phyloP scores from a whole-genome alignment of 2,888 invertebrate species.

The Pterostichus niger region DNA sequence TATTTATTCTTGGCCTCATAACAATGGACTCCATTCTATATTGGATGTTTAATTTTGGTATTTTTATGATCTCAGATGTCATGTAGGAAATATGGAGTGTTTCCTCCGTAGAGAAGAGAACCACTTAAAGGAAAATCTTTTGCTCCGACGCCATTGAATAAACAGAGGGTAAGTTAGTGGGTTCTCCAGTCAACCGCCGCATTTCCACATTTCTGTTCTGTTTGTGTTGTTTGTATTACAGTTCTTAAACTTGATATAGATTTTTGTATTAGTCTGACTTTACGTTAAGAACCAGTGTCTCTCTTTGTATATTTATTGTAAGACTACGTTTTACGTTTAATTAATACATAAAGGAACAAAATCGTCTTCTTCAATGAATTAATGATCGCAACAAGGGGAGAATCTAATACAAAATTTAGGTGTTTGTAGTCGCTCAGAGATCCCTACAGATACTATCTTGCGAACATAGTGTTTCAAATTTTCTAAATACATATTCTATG shows the following conservation, averaged over 20 bases:
- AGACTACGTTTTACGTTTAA: constrained; percentile 2
- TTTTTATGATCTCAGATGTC: constrained; percentile 34
- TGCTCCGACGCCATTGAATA: constrained; percentile 25
- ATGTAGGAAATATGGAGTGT: constrained; percentile 25
- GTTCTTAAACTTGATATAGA: constrained; percentile 22
- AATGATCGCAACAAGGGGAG: constrained; percentile 21
- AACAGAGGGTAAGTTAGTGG: constrained; percentile 41
- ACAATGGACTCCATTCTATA: not conserved
- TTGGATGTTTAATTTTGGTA: constrained; percentile 9
- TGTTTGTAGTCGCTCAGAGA: not conserved
- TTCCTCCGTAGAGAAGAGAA: not conserved
- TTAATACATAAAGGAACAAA: constrained; percentile 25
- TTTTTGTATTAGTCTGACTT: constrained; percentile 7
- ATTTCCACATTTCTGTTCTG: constrained; percentile 44
- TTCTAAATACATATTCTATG: too few species aligned
- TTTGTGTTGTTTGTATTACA: constrained; percentile 24
- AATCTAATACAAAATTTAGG: not conserved
- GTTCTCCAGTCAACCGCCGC: constrained; percentile 31
- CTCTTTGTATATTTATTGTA: constrained; percentile 6
- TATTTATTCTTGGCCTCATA: too few species aligned
- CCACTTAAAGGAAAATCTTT: constrained; percentile 38
- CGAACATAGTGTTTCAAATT: too few species aligned
- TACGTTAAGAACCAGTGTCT: not conserved
- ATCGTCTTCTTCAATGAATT: constrained; percentile 8
- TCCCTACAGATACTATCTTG: too few species aligned